Conservation (phyloP, 2,797 vertebrate genomes). For the Saxicola maurus region DNA sequence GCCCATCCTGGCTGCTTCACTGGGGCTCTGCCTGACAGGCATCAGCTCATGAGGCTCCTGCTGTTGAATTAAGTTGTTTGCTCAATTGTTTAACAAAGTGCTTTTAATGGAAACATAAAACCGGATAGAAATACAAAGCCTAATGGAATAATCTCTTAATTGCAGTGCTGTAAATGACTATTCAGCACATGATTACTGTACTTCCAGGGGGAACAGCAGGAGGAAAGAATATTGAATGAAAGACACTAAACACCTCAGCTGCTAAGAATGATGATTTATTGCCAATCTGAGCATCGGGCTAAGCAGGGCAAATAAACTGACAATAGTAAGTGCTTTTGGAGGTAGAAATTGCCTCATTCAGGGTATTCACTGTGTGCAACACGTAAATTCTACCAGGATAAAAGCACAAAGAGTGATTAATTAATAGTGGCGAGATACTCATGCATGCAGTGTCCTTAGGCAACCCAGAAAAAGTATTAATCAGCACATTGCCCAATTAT, state of each 20-base stretch:
- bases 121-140: constrained; percentile 17
- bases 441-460: constrained; percentile 26
- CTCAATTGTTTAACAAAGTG: constrained; percentile 18
- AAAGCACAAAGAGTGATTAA: constrained; percentile 32
- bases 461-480: constrained; percentile 18
- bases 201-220: neutral
- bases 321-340: constrained; percentile 13
- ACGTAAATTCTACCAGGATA: constrained; percentile 21
- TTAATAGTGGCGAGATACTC: constrained; percentile 1
- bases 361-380: neutral
- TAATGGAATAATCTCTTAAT: constrained; percentile 41
- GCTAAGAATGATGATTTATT: neutral
- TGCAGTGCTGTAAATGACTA: neutral
- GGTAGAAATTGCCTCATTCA: constrained; percentile 3
- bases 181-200: constrained; percentile 1
- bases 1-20: neutral
- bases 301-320: neutral
- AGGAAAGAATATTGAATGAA: constrained; percentile 6
- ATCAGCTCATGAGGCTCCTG: neutral
- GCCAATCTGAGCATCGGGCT: neutral
- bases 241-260: constrained; percentile 1
- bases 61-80: neutral
- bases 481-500: constrained; percentile 17
- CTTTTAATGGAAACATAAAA: constrained; percentile 36
- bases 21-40: neutral